Evolutionary conservation across 2,888 invertebrate genomes (phyloP), one percentile per base, ranked within the genome.

Genomic region (Hypomecis atomaria): DNA sequence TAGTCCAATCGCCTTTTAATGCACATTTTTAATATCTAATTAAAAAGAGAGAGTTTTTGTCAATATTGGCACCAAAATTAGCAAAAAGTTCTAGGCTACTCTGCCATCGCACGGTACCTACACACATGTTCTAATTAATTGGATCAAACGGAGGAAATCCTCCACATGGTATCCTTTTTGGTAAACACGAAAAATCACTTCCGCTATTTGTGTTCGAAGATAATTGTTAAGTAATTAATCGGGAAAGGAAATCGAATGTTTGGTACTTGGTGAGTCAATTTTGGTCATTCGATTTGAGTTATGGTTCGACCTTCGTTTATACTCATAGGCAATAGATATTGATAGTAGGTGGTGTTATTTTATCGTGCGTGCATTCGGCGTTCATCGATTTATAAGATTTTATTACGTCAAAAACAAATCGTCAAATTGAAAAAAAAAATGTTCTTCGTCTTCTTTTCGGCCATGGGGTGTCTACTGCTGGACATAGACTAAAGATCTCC

Each of bases 111-210:
- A 23, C 23, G 23, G 3, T 23, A 23, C 23, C 1, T 23, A 23
- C n/a, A n/a, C n/a, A n/a, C n/a, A n/a, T n/a, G n/a, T n/a, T n/a
- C 76, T 73, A 79, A 79, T 80, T 79, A 77, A 74, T 71, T 67
- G 48, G 59, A 55, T 62, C 53, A 62, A 34, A 58, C 37, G 58
- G 52, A 66, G 68, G 66, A 70, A 64, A 66, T 65, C 66, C 67
- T 63, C 63, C 47, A 64, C 61, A 52, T 36, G 48, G 44, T 67
- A 76, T 75, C 79, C 77, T 75, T 74, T 75, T 77, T 75, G 67
- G 72, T 62, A 49, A 73, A 84, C 85, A 83, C 67, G 81, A 75
- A 76, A 84, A 83, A 77, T 78, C 83, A 83, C 84, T 85, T 78
- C 74, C 71, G 71, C 70, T 60, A 56, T 65, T 68, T 69, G 71